Evolutionary conservation across 2,888 invertebrate species (phyloP).

Genomic region (Drosophila paucipuncta): DNA sequence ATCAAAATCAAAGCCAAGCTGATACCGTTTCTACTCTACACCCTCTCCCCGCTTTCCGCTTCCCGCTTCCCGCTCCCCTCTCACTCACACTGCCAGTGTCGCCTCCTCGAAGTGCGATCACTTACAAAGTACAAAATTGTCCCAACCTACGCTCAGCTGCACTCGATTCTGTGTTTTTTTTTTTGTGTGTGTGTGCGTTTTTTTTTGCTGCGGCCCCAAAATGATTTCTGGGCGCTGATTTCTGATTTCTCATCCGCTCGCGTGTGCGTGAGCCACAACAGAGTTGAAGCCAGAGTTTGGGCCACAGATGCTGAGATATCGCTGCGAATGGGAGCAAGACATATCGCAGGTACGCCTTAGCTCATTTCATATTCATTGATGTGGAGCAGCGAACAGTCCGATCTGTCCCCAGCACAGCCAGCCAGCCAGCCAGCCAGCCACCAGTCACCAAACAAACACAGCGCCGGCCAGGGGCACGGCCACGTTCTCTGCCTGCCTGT

Average conservation of each 20-base stretch:
- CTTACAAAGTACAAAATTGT: constrained; percentile 78
- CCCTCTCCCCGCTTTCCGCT: not conserved
- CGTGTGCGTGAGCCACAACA: constrained; percentile 60
- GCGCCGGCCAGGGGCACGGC: constrained; percentile 59
- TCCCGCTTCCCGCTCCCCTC: rapidly evolving
- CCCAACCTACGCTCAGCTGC: constrained; percentile 71
- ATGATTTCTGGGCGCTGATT: constrained; percentile 67
- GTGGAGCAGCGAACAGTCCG: constrained; percentile 71
- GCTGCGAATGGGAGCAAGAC: constrained; percentile 76
- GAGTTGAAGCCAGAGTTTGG: constrained; percentile 35
- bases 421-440: not conserved
- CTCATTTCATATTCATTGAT: constrained; percentile 83
- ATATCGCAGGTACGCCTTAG: constrained; percentile 71
- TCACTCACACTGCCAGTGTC: not conserved
- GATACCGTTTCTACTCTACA: constrained; percentile 16
- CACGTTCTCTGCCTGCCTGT: constrained; percentile 32
- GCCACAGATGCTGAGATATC: constrained; percentile 48
- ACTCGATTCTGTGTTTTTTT: constrained; percentile 25
- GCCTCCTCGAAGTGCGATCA: constrained; percentile 67
- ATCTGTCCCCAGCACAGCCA: constrained; percentile 47
- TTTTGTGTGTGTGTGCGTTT: not conserved
- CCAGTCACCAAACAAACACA: not conserved
- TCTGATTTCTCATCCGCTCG: constrained; percentile 65
- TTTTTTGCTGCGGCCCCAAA: constrained; percentile 38
- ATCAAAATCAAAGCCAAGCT: constrained; percentile 45